A percentile compares a stretch with the other conserved stretches of the same genome.
phyloP scores from a whole-genome alignment of 1,140 invertebrate species.

The Pachyrhynchus sulphureomaculatus region DNA sequence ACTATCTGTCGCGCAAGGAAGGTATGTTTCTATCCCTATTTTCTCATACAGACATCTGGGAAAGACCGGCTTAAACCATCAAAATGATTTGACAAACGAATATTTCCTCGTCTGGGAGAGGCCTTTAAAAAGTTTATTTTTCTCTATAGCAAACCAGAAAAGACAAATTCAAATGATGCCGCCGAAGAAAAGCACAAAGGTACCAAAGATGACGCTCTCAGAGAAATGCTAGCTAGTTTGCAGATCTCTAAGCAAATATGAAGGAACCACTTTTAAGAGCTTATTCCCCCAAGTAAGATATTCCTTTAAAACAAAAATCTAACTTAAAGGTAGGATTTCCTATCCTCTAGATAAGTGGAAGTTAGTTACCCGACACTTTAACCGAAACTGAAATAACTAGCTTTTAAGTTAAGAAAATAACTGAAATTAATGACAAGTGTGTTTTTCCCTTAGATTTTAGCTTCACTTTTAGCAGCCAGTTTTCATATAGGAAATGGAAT shows the following conservation, averaged over 20 bases:
- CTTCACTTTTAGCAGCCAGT: slow-evolving; percentile 55
- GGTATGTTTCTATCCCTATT: no score
- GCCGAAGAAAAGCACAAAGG: slow-evolving; percentile 32
- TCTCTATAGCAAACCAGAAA: slow-evolving; percentile 10
- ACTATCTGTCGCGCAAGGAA: no score
- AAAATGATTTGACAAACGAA: no score
- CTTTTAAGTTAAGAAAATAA: no score
- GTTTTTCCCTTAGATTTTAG: slow-evolving; percentile 56
- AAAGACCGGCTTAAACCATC: no score
- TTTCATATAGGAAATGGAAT: slow-evolving; percentile 61
- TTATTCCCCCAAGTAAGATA: slow-evolving; percentile 47
- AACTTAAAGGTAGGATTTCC: background rate
- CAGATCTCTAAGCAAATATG: slow-evolving; percentile 47
- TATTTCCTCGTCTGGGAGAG: no score
- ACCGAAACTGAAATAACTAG: no score
- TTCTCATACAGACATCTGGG: no score
- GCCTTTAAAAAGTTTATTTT: no score
- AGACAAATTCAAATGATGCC: slow-evolving; percentile 16
- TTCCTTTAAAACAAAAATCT: background rate
- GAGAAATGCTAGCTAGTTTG: slow-evolving; percentile 49
- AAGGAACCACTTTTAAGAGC: slow-evolving; percentile 44
- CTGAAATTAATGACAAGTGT: no score
- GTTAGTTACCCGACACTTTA: no score
- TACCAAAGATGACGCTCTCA: slow-evolving; percentile 45
- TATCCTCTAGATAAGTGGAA: background rate